Base-by-base conservation (phyloP, 2,113 vertebrate species). In the Helogale parvula region DNA sequence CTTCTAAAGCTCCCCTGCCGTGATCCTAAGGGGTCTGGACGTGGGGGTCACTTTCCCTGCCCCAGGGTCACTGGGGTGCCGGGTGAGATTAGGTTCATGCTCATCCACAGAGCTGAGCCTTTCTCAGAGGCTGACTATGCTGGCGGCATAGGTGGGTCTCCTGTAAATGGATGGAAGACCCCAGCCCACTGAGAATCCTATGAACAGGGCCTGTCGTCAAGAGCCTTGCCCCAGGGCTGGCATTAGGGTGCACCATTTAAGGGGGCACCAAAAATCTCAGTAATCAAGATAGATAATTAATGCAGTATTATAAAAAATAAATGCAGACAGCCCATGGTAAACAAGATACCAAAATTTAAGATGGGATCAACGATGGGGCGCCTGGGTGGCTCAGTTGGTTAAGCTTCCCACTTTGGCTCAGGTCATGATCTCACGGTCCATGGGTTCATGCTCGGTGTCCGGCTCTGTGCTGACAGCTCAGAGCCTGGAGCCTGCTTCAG, bases 201-300 rank as follows among this genome's bases (percentile, higher is more conserved):
- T 17, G 29, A 31, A 52, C 3, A 11, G 7, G 29, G 38, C 35
- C 2, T 63, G 1, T 81, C 27, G 6, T 15, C 0, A 7, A 52
- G 66, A 77, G 65, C 29, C 45, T 8, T 5, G 9, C n/a, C 45
- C 29, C 33, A 15, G 38, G 50, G 41, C 63, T 9, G 4, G 4
- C 25, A 12, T 69, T 74, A 63, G 23, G 71, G 29, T 23, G 7
- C 23, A 16, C 10, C 47, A 33, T 77, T 33, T 35, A 23, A 66
- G 41, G 33, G 45, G 16, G 2, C 16, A 52, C 33, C 19, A 65
- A n/a, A 29, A 89, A 31, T 57, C 79, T 60, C 80, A 52, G 35
- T 35, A 41, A 80, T 66, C 77, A 88, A 60, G 38, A 12, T 29
- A 50, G 33, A 27, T n/a, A 33, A 72, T 57, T 57, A 77, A 23